Evolutionary conservation across 2,888 invertebrate species (phyloP), one percentile per base, ranked within the genome.

Genomic region (Agriopis leucophaearia): DNA sequence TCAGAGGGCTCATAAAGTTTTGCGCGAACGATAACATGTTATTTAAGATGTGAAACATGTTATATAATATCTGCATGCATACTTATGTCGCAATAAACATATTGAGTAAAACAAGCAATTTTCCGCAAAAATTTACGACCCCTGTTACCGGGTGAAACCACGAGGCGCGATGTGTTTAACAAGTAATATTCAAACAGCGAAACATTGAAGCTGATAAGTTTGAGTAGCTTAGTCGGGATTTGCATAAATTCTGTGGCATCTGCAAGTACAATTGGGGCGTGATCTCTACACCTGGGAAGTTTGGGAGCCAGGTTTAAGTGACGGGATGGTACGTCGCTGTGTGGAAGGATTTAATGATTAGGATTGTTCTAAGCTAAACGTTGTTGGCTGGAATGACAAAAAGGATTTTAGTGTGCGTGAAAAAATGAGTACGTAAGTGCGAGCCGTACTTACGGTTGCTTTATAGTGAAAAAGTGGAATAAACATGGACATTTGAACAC

Each of bases 221-320:
- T 80, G 76, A 75, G 80, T 73, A 77, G 80, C 81, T 81, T 76
- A 81, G 76, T 78, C 72, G 52, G 77, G 78, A 83, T 86, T 86
- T 82, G 81, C 86, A 86, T 85, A 83, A 85, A 84, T 82, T 82
- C 80, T 78, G 55, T 81, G 78, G 72, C 82, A 86, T 86, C 84
- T 86, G 86, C 83, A 85, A 85, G 84, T 86, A 82, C 82, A 85
- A 86, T 85, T 80, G 70, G 71, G 75, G 62, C 72, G 74, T 79
- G 75, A 82, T 79, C 77, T 80, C 74, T 69, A 70, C 71, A 74
- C 70, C 67, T 71, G 59, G 58, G 65, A 66, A 81, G 77, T 75
- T 81, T 76, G 72, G 38, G 50, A 54, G 61, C 42, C 54, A 65
- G 61, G 50, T 58, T 54, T 57, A 66, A 52, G 55, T 57, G 61